Percentiles rank a stretch among this genome's conserved stretches.
These are phyloP conservation scores for Digitonthophagus gazella DNA, from an alignment of 2,888 invertebrate genomes.

Conservation along the genomic window DNA sequence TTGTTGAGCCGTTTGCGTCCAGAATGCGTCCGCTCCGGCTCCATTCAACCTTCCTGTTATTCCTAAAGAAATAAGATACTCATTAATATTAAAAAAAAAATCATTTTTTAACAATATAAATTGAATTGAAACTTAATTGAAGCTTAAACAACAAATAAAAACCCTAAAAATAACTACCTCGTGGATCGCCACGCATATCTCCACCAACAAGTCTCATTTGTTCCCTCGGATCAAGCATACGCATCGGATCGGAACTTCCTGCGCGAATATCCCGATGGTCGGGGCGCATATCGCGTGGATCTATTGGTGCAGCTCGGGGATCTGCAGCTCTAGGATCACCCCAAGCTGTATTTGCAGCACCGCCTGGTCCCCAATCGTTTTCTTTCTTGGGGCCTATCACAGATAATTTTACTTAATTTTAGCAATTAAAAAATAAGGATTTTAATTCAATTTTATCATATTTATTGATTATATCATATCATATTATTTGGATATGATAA, in stretches of 20 bases:
- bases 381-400: constrained; percentile 52
- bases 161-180: constrained; percentile 53
- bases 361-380: constrained; percentile 55
- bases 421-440: constrained; percentile 10
- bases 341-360: constrained; percentile 46
- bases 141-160: neutral
- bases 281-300: constrained; percentile 60
- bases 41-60: constrained; percentile 83
- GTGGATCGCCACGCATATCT: constrained; percentile 67
- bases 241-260: constrained; percentile 54
- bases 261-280: constrained; percentile 61
- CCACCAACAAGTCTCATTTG: constrained; percentile 59
- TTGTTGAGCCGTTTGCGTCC: constrained; percentile 61
- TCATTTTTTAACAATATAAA: neutral
- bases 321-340: constrained; percentile 54
- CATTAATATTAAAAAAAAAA: neutral
- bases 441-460: neutral
- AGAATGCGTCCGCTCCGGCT: constrained; percentile 68
- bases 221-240: constrained; percentile 55
- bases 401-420: too few species aligned
- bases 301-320: constrained; percentile 50
- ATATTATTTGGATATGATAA: neutral
- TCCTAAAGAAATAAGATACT: constrained; percentile 35
- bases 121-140: neutral
- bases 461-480: neutral